phyloP scores from a whole-genome alignment of 2,797 vertebrate genomes.

The Geotria australis region DNA sequence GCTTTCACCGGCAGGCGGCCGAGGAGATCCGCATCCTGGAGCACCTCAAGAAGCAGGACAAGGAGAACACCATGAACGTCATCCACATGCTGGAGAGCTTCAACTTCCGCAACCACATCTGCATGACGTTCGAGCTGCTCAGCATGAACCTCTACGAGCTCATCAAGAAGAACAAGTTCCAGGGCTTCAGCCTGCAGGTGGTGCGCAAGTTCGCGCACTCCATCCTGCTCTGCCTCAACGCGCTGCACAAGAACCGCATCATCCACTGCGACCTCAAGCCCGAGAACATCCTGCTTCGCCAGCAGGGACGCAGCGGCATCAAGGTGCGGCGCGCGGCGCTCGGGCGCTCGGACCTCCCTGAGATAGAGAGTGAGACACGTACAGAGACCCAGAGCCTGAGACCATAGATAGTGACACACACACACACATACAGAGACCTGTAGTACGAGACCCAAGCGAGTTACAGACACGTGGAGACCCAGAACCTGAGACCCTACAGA shows the following conservation, averaged over 20 bases:
- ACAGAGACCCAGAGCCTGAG: too few species aligned
- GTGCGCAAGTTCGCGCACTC: slow-evolving; percentile 97
- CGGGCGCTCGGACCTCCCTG: too few species aligned
- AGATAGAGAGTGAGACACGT: too few species aligned
- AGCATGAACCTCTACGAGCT: slow-evolving; percentile 99
- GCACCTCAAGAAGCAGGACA: slow-evolving; percentile 84
- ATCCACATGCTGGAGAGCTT: slow-evolving; percentile 99
- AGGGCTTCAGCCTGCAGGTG: slow-evolving; percentile 90
- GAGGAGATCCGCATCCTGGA: slow-evolving; percentile 96
- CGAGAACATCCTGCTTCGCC: slow-evolving; percentile 88
- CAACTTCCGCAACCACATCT: slow-evolving; percentile 95
- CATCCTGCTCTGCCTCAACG: slow-evolving; percentile 84
- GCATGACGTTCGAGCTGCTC: slow-evolving; percentile 95
- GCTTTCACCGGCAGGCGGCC: slow-evolving; percentile 85
- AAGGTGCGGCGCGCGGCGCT: slow-evolving; percentile 20
- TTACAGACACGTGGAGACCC: too few species aligned
- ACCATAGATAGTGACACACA: too few species aligned
- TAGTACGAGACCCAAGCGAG: too few species aligned
- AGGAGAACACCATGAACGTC: slow-evolving; percentile 85
- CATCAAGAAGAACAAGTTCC: slow-evolving; percentile 98
- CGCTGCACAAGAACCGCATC: slow-evolving; percentile 84
- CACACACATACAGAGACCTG: too few species aligned
- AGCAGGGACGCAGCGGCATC: slow-evolving; percentile 91
- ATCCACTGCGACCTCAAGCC: slow-evolving; percentile 99
- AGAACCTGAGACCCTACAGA: too few species aligned